Base-by-base conservation (phyloP, 2,888 invertebrate genomes). In the Branchinecta sandiegonensis region DNA sequence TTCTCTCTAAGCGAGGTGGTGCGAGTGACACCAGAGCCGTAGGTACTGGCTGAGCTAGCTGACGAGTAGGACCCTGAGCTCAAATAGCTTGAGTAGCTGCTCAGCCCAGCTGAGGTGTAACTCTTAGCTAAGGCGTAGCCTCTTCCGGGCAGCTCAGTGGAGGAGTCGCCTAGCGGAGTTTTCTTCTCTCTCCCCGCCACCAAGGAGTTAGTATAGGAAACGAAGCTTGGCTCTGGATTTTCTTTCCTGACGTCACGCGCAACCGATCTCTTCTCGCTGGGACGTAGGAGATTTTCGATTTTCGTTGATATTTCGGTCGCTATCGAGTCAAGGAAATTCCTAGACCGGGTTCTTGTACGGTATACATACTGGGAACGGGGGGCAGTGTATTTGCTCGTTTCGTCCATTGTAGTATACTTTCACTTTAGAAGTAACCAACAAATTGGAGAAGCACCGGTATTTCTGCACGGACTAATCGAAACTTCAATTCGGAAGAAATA, bases 281-380 rank as follows among this genome's bases (percentile, higher is more conserved):
- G 56, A n/a, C 56, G 56, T 56, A 56, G 56, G n/a, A 56, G 17
- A 17, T 56, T 56, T 56, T 56, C 56, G 8, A 56, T 56, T 56
- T 56, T 56, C 17, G 56, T 56, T 56, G 56, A 56, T 14, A 56
- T 56, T 56, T 56, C 56, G n/a, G 56, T 17, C n/a, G 56, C 56
- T 17, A 56, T 14, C 8, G n/a, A 14, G 17, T 56, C 56, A 8
- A 56, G n/a, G 17, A 56, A 56, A 56, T 56, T 56, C 17, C 17
- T 56, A 8, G 56, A 56, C 10, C 56, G n/a, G 8, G 56, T 56
- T 10, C 56, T 56, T 14, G 56, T 56, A 14, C 56, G 56, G 17
- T 56, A 56, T 8, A 17, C 10, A 56, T 56, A 56, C 17, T 56
- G 56, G 17, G 56, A 14, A 14, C 56, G 56, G 17, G 56, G 56